Conservation (phyloP, 2,888 invertebrate genomes). For the Platycheirus rosarum region DNA sequence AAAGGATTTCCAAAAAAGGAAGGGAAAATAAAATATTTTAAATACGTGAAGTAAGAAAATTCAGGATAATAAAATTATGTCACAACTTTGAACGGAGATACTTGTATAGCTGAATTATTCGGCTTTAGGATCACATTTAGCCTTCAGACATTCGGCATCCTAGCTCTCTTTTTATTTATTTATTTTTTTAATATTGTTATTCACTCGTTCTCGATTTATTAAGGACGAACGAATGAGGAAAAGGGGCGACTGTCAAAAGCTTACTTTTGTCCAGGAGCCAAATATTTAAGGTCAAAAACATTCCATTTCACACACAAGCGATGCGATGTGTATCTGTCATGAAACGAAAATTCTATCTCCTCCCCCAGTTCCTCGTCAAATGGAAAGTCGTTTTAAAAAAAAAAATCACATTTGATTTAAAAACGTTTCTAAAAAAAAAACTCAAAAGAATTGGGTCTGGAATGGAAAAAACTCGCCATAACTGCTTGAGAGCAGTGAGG, state of each 20-base stretch:
- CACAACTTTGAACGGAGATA: constrained; percentile 54
- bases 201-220: not conserved
- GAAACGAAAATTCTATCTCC: not conserved
- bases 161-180: not conserved
- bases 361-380: not conserved
- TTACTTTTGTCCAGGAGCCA: not conserved
- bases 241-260: not conserved
- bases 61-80: constrained; percentile 70
- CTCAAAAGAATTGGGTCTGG: constrained; percentile 5
- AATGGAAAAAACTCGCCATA: not conserved
- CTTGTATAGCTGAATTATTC: constrained; percentile 57
- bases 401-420: constrained; percentile 21
- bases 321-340: not conserved
- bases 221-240: not conserved
- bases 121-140: constrained; percentile 49
- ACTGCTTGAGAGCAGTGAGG: constrained; percentile 6
- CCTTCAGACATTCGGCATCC: not conserved
- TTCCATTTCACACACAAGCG: not conserved
- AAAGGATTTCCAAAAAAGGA: not conserved
- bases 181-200: constrained; percentile 7
- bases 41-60: constrained; percentile 48
- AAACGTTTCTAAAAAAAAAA: constrained; percentile 7
- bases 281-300: constrained; percentile 25
- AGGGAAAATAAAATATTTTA: constrained; percentile 22
- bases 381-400: not conserved